Percentiles rank a stretch among this genome's conserved stretches.
These are phyloP conservation scores for Euphydryas editha DNA, from an alignment of 2,888 invertebrate genomes.

Conservation along the genomic window DNA sequence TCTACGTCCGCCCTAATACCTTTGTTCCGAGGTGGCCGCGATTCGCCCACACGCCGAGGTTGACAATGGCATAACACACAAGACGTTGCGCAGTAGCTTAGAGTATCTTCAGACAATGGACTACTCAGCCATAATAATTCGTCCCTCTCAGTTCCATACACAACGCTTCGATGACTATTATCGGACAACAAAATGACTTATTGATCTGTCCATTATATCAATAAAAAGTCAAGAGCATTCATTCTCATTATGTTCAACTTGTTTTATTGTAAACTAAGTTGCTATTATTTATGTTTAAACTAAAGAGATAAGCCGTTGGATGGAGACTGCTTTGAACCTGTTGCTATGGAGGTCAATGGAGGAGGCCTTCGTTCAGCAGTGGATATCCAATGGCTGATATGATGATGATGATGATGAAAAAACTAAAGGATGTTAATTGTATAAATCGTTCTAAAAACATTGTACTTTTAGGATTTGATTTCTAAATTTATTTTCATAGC, in stretches of 20 bases:
- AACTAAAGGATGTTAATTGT: too few species aligned
- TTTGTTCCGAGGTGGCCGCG: constrained; percentile 49
- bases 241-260: constrained; percentile 23
- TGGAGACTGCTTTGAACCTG: too few species aligned
- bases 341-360: too few species aligned
- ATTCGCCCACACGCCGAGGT: constrained; percentile 63
- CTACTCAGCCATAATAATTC: constrained; percentile 59
- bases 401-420: too few species aligned
- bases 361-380: too few species aligned
- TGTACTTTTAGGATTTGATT: not conserved
- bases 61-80: constrained; percentile 62
- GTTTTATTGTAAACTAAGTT: constrained; percentile 8
- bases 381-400: too few species aligned
- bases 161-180: constrained; percentile 55
- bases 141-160: constrained; percentile 38
- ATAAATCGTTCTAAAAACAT: not conserved
- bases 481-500: not conserved
- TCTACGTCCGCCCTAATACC: constrained; percentile 33
- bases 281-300: constrained; percentile 16
- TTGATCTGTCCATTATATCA: constrained; percentile 53
- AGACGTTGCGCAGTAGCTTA: constrained; percentile 70
- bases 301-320: too few species aligned
- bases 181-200: constrained; percentile 61
- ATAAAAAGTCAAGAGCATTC: constrained; percentile 37
- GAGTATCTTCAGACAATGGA: constrained; percentile 66